phyloP scores from a whole-genome alignment of 1,140 invertebrate species.

The Drosophila erecta region DNA sequence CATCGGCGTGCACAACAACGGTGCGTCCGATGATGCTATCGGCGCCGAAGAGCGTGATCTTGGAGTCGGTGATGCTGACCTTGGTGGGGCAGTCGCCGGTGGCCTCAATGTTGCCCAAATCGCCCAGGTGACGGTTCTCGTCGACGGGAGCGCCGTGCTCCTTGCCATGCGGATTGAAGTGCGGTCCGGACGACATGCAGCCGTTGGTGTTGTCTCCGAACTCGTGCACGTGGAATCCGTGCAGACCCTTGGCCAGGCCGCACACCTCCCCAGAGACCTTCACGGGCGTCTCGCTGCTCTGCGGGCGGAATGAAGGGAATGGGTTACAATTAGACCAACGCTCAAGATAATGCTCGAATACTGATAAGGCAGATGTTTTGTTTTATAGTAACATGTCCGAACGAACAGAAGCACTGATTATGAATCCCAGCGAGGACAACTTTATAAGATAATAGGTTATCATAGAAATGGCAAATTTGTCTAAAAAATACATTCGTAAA shows the following conservation, averaged over 20 bases:
- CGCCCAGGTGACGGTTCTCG: slow-evolving; percentile 93
- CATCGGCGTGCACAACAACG: slow-evolving; percentile 96
- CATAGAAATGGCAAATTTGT: no score
- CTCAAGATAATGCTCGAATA: slow-evolving; percentile 13
- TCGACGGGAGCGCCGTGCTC: slow-evolving; percentile 94
- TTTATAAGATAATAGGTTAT: background rate
- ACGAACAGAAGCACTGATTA: background rate
- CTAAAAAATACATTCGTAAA: background rate
- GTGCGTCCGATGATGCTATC: slow-evolving; percentile 95
- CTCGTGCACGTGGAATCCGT: slow-evolving; percentile 98
- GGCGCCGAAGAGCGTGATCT: slow-evolving; percentile 90
- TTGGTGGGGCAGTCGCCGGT: slow-evolving; percentile 88
- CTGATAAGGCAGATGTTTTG: slow-evolving; percentile 47
- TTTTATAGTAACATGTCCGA: slow-evolving; percentile 4
- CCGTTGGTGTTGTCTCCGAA: slow-evolving; percentile 98
- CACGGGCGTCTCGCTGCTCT: slow-evolving; percentile 86
- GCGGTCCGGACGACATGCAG: slow-evolving; percentile 96
- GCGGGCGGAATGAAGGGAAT: background rate
- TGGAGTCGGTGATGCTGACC: slow-evolving; percentile 90
- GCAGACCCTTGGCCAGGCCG: slow-evolving; percentile 89
- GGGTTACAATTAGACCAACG: background rate
- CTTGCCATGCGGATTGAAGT: slow-evolving; percentile 96
- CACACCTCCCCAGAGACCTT: slow-evolving; percentile 89
- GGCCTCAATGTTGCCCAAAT: slow-evolving; percentile 95
- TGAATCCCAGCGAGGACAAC: background rate